Conservation (phyloP, 2,113 vertebrate species). For the mouse (Mus musculus) region DNA sequence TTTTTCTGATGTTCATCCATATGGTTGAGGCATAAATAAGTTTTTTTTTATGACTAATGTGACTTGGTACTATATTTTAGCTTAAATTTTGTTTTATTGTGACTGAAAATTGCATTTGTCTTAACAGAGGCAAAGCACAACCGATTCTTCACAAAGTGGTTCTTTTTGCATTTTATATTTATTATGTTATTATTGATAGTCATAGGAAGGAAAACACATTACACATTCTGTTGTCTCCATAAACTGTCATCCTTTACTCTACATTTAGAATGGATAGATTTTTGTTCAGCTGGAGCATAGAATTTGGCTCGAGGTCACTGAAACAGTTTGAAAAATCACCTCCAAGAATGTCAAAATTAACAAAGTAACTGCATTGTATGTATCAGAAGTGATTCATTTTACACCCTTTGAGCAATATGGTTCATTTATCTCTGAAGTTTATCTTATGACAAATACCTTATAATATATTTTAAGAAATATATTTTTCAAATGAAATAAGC, state of each 20-base stretch:
- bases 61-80: conserved; percentile 60
- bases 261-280: conserved; percentile 66
- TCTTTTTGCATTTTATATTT: conserved; percentile 75
- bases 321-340: conserved; percentile 70
- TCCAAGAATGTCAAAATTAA: conserved; percentile 57
- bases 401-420: conserved; percentile 39
- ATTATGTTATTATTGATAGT: conserved; percentile 55
- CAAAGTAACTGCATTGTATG: conserved; percentile 17
- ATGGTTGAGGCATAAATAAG: conserved; percentile 71
- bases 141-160: conserved; percentile 68
- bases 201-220: conserved; percentile 70
- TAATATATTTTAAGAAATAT: conserved; percentile 49
- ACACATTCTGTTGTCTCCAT: conserved; percentile 50
- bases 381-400: conserved; percentile 67
- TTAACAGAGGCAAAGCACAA: conserved; percentile 49
- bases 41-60: conserved; percentile 45
- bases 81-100: conserved; percentile 72
- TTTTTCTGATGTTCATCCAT: conserved; percentile 69
- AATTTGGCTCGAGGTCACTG: conserved; percentile 53
- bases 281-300: conserved; percentile 66
- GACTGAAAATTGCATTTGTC: conserved; percentile 60
- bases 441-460: not conserved
- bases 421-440: conserved; percentile 54
- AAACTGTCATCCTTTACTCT: conserved; percentile 33
- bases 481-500: conserved; percentile 48